Evolutionary conservation across 2,113 vertebrate species (phyloP), one percentile per base, ranked within the genome.

Genomic region (Daboia siamensis): DNA sequence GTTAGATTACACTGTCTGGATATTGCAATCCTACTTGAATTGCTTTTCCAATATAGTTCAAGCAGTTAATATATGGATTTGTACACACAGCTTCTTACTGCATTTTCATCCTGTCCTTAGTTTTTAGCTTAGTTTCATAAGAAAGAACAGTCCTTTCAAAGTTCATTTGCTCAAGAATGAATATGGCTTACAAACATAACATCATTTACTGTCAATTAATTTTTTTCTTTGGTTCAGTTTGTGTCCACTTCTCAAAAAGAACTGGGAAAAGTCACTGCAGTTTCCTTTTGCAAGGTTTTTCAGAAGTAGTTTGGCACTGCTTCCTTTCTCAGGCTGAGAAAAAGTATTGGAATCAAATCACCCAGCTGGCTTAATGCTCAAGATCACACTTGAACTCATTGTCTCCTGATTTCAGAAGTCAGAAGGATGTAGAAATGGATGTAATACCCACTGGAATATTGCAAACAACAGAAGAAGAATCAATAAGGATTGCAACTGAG

Each of bases 101-200:
- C 51, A 39, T 80, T 91, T 90, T 80, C n/a, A 0, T 6, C 90
- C 91, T 74, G 33, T 85, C n/a, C 20, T n/a, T 46, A 3, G 51
- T 20, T 85, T 20, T 33, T 44, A 56, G 54, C n/a, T 52, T 12
- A 48, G 57, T 80, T 93, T 88, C 89, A 57, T 69, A 57, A 95
- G 54, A 44, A 94, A 85, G 54, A 0, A 10, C 56, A 91, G 39
- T 1, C 90, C 21, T n/a, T 61, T 88, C 84, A n/a, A 86, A 0
- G 21, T 74, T 88, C 12, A 17, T n/a, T 52, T 88, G 90, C 17
- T 20, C 52, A 55, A 3, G 69, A 51, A 85, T 3, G 10, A 2
- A 39, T 15, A 13, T 86, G 84, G 92, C 23, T 85, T 46, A 56
- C 44, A 84, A 94, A 86, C 0, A 0, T n/a, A 86, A 86, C 44